Evolutionary conservation across 37 sponge, comb jelly and placozoan species (phyloP).

Genomic region (Corticium candelabrum): DNA sequence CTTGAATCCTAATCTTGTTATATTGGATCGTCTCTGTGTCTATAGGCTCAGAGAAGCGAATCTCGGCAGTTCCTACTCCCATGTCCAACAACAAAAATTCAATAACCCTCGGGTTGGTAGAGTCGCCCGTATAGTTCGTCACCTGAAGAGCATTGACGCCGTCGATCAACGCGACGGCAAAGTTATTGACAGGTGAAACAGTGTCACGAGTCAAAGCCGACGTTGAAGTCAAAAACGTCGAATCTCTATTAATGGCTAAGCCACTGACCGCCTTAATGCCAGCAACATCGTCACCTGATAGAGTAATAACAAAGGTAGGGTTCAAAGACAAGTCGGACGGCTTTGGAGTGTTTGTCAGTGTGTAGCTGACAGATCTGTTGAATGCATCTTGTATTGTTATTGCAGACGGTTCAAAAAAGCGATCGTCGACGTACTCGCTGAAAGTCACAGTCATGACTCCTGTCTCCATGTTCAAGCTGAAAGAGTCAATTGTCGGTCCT

Average conservation of each 20-base stretch:
- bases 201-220: background rate
- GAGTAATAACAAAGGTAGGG: slow-evolving; percentile 5
- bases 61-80: background rate
- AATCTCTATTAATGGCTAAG: slow-evolving; percentile 8
- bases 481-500: slow-evolving; percentile 12
- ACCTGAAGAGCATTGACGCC: background rate
- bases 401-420: slow-evolving; percentile 11
- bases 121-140: background rate
- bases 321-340: background rate
- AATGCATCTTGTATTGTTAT: slow-evolving; percentile 15
- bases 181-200: background rate
- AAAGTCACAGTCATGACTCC: slow-evolving; percentile 17
- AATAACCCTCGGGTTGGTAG: background rate
- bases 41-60: slow-evolving; percentile 73
- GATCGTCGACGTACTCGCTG: background rate
- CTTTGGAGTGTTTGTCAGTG: background rate
- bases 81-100: background rate
- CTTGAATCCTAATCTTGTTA: slow-evolving; percentile 44
- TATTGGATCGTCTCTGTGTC: slow-evolving; percentile 51
- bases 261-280: slow-evolving; percentile 10
- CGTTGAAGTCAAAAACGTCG: slow-evolving; percentile 9
- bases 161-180: background rate
- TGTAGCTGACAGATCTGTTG: slow-evolving; percentile 13
- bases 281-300: slow-evolving; percentile 7
- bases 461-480: slow-evolving; percentile 12